Evolutionary conservation across 2,888 invertebrate species (phyloP), one percentile per base, ranked within the genome.

Genomic region (Sarcophaga carnaria): DNA sequence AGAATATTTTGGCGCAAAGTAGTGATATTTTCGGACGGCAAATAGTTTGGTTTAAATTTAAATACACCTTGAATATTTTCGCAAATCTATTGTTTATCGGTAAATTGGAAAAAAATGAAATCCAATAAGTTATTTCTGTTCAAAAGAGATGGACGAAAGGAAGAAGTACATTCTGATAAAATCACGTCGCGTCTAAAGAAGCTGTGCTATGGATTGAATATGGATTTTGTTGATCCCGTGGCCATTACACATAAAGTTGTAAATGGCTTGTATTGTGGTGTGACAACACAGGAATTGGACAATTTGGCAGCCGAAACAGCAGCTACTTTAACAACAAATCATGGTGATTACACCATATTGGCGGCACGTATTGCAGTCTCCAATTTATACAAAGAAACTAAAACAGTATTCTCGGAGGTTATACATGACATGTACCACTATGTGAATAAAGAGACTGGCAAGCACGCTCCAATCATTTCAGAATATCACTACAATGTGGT

Each of bases 291-390:
- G 22, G 99, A 99, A 93, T 94, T 99, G 90, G 99, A 99, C 93
- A 99, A 99, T 93, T 94, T 99, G 88, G 99, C 99, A 69, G 99
- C 99, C 0, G 99, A 99, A 94, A 99, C 98, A 63, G 98, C 99
- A n/a, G 99, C 99, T 14, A 98, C 98, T 49, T 97, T 99, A 97
- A 99, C 99, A 0, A 98, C 98, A 4, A 96, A 97, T 91, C 99
- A 99, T 94, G 98, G 99, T 0, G 99, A 99, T 94, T 99, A 99
- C 95, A 99, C 97, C 6, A 94, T 97, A 84, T 94, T 98, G 76
- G 98, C 97, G 78, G 97, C 97, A 4, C 95, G 99, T 89, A 97
- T 99, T 91, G 99, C 98, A 10, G 96, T 99, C 69, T 99, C 99
- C 1, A 99, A 99, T 94, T 95, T 99, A 86, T 99, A 99, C 91